Conservation (phyloP, 1,140 invertebrate genomes). For the Berghia stephanieae region DNA sequence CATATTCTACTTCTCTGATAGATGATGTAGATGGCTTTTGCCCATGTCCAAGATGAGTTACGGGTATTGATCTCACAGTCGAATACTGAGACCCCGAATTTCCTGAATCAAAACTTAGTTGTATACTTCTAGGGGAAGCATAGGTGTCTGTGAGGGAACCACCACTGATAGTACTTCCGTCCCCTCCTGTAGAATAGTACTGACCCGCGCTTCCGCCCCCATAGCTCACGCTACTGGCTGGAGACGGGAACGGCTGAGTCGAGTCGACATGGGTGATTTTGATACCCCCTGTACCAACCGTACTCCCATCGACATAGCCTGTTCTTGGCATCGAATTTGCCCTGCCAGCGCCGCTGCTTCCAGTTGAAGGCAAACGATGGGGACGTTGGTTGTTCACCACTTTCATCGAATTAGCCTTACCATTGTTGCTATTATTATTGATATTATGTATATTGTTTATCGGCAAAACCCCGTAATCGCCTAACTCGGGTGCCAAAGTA, state of each 20-base stretch:
- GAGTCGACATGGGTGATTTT: background rate
- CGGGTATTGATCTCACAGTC: slow-evolving; percentile 23
- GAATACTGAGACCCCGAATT: slow-evolving; percentile 14
- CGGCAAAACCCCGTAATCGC: slow-evolving; percentile 29
- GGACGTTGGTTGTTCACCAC: too few species aligned
- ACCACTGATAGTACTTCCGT: too few species aligned
- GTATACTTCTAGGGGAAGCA: slow-evolving; percentile 9
- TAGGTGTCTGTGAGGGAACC: slow-evolving; percentile 8
- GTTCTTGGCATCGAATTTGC: background rate
- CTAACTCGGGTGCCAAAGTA: slow-evolving; percentile 40
- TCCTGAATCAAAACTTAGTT: background rate
- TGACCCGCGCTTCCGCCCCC: too few species aligned
- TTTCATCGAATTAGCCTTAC: too few species aligned
- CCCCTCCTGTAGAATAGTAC: too few species aligned
- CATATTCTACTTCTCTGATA: slow-evolving; percentile 26
- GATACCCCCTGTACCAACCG: slow-evolving; percentile 21
- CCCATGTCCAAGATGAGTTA: slow-evolving; percentile 6
- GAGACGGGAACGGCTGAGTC: slow-evolving; percentile 24
- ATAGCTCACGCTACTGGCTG: slow-evolving; percentile 1
- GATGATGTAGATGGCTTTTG: slow-evolving; percentile 11
- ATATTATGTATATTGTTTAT: too few species aligned
- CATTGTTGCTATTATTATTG: too few species aligned
- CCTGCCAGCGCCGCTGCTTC: background rate
- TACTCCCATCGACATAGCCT: slow-evolving; percentile 8
- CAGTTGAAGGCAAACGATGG: too few species aligned